Conservation (phyloP, 1,140 invertebrate species). For the Colletes gigas region DNA sequence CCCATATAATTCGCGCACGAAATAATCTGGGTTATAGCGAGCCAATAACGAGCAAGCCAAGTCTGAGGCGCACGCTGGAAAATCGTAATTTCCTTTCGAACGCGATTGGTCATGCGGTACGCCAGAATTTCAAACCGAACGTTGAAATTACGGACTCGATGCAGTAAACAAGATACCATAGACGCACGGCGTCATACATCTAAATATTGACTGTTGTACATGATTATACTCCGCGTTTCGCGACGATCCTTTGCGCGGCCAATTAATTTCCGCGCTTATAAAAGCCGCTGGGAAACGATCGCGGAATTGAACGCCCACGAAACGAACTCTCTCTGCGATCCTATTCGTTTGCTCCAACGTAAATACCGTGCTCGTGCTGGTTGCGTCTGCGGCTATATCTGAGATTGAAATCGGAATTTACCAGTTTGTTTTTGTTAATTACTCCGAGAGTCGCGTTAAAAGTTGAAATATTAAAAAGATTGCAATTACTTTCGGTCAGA, state of each 20-base stretch:
- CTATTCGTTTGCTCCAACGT: background rate
- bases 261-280: slow-evolving; percentile 40
- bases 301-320: background rate
- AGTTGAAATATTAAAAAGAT: too few relatives aligned
- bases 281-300: background rate
- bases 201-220: slow-evolving; percentile 34
- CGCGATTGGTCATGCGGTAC: slow-evolving; percentile 42
- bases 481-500: too few relatives aligned
- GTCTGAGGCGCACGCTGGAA: background rate
- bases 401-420: background rate
- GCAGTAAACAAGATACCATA: slow-evolving; percentile 14
- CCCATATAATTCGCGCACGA: slow-evolving; percentile 6
- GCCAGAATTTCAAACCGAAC: slow-evolving; percentile 20
- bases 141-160: slow-evolving; percentile 42
- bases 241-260: background rate
- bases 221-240: slow-evolving; percentile 13
- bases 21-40: slow-evolving; percentile 23
- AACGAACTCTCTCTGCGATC: background rate
- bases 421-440: background rate
- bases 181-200: slow-evolving; percentile 28
- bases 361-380: background rate
- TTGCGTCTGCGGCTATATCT: background rate
- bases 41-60: slow-evolving; percentile 11
- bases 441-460: too few relatives aligned
- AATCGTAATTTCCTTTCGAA: slow-evolving; percentile 56